Percentiles rank a stretch among this genome's conserved stretches.
Evolutionary conservation across 2,888 invertebrate genomes (phyloP).

Genomic region (Acrobasis suavella): DNA sequence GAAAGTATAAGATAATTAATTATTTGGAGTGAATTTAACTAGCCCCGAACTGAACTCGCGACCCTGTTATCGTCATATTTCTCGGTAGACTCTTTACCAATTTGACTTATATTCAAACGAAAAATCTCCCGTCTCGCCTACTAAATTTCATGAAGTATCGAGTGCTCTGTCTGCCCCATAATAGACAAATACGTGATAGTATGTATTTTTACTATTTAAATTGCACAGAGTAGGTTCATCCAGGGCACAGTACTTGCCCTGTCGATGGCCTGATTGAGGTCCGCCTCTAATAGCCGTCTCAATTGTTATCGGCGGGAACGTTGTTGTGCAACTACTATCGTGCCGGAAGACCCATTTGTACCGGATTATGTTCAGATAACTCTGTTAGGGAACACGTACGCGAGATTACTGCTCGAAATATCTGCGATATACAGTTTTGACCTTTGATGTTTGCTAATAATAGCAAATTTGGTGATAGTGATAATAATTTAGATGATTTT

Average conservation of each 20-base stretch:
- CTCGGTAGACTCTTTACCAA: no score
- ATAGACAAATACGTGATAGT: no score
- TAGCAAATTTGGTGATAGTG: not conserved
- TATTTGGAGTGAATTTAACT: no score
- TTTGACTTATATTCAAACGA: no score
- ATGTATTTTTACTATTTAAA: not conserved
- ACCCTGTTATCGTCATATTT: no score
- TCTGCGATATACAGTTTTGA: not conserved
- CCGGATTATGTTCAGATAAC: constrained; percentile 68
- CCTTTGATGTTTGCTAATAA: constrained; percentile 3
- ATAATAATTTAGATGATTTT: not conserved
- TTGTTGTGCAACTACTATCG: constrained; percentile 72
- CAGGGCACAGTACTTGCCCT: constrained; percentile 34
- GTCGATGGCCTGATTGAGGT: constrained; percentile 70
- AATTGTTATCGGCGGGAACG: constrained; percentile 68
- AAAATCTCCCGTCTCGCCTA: no score
- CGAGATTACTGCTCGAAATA: constrained; percentile 13
- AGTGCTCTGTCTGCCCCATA: no score
- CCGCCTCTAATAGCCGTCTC: constrained; percentile 59
- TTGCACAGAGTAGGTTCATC: not conserved
- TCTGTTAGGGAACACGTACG: constrained; percentile 30
- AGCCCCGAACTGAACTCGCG: no score
- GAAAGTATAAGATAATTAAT: no score
- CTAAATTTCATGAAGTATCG: no score
- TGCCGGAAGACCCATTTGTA: constrained; percentile 70